A percentile compares a stretch with the other conserved stretches of the same genome.
Conservation (phyloP, 2,113 vertebrate species). For the Nymphicus hollandicus region DNA sequence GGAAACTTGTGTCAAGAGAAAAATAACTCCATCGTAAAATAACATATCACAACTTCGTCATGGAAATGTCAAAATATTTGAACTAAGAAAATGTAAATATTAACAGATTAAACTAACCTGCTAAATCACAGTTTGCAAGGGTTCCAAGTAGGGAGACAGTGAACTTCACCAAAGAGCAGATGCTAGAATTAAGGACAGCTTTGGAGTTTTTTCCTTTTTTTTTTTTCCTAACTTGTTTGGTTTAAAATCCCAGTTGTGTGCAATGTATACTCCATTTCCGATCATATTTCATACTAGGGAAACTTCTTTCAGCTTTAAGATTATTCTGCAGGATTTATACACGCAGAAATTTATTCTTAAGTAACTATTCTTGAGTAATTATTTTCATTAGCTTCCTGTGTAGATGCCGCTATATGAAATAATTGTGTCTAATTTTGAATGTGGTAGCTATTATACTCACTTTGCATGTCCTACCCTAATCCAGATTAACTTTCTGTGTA, state of each 20-base stretch:
- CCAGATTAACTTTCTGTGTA: neutral
- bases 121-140: neutral
- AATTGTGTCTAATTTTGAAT: neutral
- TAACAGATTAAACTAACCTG: neutral
- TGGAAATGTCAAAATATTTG: constrained; percentile 58
- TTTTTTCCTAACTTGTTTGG: neutral
- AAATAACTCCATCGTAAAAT: neutral
- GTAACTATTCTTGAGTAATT: neutral
- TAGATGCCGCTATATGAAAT: neutral
- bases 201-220: neutral
- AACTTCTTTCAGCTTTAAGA: neutral
- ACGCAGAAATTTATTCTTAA: neutral
- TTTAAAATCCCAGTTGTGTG: neutral
- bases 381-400: neutral
- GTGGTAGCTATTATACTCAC: neutral
- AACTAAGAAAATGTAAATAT: constrained; percentile 44
- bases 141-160: neutral
- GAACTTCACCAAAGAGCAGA: neutral
- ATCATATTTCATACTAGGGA: neutral
- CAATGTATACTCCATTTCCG: neutral
- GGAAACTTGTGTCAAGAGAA: neutral
- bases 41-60: neutral
- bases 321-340: neutral
- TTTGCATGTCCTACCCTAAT: neutral
- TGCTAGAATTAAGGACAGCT: neutral